These are phyloP conservation scores for Rhea pennata DNA, from an alignment of 2,113 vertebrate species.

Conservation along the genomic window DNA sequence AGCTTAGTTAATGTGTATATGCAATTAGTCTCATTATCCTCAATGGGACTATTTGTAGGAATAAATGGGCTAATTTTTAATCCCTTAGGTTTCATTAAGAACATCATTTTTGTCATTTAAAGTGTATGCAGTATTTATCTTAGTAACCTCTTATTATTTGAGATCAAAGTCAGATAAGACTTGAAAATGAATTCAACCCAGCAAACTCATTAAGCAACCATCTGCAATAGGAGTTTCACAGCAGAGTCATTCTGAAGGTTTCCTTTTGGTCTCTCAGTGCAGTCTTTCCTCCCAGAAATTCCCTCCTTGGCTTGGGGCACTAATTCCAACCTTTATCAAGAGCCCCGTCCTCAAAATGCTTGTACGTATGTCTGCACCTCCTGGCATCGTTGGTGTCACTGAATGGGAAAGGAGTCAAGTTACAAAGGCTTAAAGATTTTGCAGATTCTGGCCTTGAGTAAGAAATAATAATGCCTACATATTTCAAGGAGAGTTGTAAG, in stretches of 20 bases:
- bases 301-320: not conserved
- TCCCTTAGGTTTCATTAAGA: slow-evolving; percentile 11
- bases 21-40: not conserved
- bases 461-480: not conserved
- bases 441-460: not conserved
- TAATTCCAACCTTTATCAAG: not conserved
- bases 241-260: not conserved
- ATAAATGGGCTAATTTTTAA: slow-evolving; percentile 23
- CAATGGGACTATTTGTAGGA: not conserved
- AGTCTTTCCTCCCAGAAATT: slow-evolving; percentile 8
- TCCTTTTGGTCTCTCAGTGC: not conserved
- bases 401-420: not conserved
- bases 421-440: not conserved
- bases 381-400: not conserved
- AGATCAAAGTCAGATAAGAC: slow-evolving; percentile 36
- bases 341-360: not conserved
- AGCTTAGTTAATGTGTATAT: not conserved
- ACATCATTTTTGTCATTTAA: slow-evolving; percentile 2
- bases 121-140: slow-evolving; percentile 14
- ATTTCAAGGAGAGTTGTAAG: not conserved
- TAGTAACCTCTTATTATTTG: slow-evolving; percentile 22
- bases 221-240: not conserved
- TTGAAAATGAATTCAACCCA: slow-evolving; percentile 27
- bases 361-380: not conserved
- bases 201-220: not conserved